phyloP scores from a whole-genome alignment of 2,888 invertebrate species.

The Caenorhabditis drosophilae region DNA sequence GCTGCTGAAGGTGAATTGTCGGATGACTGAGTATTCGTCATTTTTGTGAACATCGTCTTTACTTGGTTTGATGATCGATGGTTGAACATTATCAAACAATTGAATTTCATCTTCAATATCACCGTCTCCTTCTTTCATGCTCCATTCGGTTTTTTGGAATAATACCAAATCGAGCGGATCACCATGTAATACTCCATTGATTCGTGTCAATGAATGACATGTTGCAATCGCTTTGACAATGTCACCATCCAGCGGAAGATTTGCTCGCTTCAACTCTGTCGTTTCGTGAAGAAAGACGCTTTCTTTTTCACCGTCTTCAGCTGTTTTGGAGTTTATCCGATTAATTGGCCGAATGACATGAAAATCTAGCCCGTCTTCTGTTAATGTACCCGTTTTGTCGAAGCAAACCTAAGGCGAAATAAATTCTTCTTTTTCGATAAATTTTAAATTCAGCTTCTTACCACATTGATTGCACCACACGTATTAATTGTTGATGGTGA shows the following conservation, averaged over 20 bases:
- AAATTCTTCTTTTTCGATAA: background rate
- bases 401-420: conserved; percentile 70
- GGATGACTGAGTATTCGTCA: conserved; percentile 71
- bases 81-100: conserved; percentile 43
- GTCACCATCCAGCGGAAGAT: conserved; percentile 54
- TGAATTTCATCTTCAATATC: conserved; percentile 38
- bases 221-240: conserved; percentile 61
- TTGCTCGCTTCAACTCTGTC: conserved; percentile 49
- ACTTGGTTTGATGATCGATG: conserved; percentile 36
- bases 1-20: conserved; percentile 74
- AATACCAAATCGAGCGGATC: conserved; percentile 73
- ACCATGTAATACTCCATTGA: conserved; percentile 78
- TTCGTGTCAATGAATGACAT: conserved; percentile 72
- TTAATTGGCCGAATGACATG: conserved; percentile 48
- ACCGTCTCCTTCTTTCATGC: conserved; percentile 68
- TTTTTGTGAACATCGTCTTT: background rate
- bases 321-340: too few species aligned
- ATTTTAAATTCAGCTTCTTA: conserved; percentile 6
- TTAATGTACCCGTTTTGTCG: conserved; percentile 72
- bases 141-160: conserved; percentile 67
- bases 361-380: conserved; percentile 69
- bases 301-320: background rate
- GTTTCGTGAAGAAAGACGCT: conserved; percentile 41
- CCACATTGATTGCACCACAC: conserved; percentile 72
- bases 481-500: conserved; percentile 73